phyloP scores from a whole-genome alignment of 2,113 vertebrate species.

The Chauna torquata region DNA sequence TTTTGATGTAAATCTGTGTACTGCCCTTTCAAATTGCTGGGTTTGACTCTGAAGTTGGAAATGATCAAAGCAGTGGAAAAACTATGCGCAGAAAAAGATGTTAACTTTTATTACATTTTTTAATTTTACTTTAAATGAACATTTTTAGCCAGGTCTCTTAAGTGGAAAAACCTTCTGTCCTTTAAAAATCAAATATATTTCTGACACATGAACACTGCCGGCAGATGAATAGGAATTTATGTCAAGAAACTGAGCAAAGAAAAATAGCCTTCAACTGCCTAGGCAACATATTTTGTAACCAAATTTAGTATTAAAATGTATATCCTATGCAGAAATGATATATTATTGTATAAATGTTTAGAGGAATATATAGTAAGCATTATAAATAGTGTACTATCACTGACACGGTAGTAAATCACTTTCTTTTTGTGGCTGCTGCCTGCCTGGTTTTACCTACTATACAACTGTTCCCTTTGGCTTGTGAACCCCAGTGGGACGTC shows the following conservation, averaged over 20 bases:
- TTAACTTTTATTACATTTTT: neutral
- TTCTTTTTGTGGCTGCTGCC: conserved; percentile 29
- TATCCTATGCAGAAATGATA: conserved; percentile 28
- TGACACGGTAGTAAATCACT: conserved; percentile 51
- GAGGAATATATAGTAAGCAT: conserved; percentile 43
- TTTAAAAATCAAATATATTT: conserved; percentile 56
- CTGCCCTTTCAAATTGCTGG: conserved; percentile 4
- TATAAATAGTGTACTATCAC: conserved; percentile 40
- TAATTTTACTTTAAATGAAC: neutral
- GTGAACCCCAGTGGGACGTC: neutral
- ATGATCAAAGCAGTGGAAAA: neutral
- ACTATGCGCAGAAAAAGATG: neutral
- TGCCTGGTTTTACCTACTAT: neutral
- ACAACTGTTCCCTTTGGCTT: neutral
- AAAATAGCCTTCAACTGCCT: conserved; percentile 18
- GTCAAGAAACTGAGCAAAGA: conserved; percentile 8
- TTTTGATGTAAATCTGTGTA: neutral
- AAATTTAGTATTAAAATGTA: conserved; percentile 61
- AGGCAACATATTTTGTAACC: conserved; percentile 46
- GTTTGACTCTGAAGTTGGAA: neutral
- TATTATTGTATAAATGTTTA: conserved; percentile 49
- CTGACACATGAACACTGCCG: conserved; percentile 14
- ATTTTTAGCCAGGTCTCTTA: neutral
- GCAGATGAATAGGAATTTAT: conserved; percentile 61
- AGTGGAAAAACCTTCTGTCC: conserved; percentile 8